These are phyloP conservation scores for Anneissia japonica DNA, from an alignment of 35 echinoderm and acorn worm species.

Conservation along the genomic window DNA sequence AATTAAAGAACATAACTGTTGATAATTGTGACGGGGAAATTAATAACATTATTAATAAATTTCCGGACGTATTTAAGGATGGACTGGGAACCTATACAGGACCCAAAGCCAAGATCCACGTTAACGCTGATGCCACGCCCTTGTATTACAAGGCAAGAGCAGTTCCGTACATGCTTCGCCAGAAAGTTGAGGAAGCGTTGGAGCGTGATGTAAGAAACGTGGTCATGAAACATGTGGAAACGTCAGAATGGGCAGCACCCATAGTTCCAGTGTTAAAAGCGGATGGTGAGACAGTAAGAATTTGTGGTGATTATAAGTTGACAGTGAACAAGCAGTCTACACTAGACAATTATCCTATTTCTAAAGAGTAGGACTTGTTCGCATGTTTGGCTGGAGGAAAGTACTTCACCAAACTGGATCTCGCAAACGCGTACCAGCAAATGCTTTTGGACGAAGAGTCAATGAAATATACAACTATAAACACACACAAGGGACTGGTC, in stretches of 20 bases:
- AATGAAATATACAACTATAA: conserved; percentile 9
- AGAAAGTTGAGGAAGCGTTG: conserved; percentile 15
- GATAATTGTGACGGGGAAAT: too few relatives aligned
- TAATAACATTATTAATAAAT: too few relatives aligned
- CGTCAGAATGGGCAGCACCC: conserved; percentile 20
- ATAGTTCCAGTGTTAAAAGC: conserved; percentile 32
- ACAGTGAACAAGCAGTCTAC: conserved; percentile 27
- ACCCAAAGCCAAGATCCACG: conserved; percentile 20
- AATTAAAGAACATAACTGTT: too few relatives aligned
- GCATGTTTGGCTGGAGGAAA: conserved; percentile 17
- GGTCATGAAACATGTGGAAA: conserved; percentile 12
- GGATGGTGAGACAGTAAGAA: conserved; percentile 18
- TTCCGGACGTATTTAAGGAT: too few relatives aligned
- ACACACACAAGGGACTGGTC: conserved; percentile 51
- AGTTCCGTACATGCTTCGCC: conserved; percentile 47
- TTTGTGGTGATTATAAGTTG: conserved; percentile 51
- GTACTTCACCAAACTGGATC: conserved; percentile 20
- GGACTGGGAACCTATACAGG: conserved; percentile 23
- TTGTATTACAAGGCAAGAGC: conserved; percentile 44
- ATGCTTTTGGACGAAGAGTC: conserved; percentile 28
- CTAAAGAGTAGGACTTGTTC: conserved; percentile 46
- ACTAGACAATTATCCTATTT: conserved; percentile 37
- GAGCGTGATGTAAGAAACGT: conserved; percentile 11
- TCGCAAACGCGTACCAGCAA: conserved; percentile 37
- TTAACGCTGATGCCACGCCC: conserved; percentile 24